These are phyloP conservation scores for Choreutis nemorana DNA, from an alignment of 2,888 invertebrate genomes.

Conservation along the genomic window DNA sequence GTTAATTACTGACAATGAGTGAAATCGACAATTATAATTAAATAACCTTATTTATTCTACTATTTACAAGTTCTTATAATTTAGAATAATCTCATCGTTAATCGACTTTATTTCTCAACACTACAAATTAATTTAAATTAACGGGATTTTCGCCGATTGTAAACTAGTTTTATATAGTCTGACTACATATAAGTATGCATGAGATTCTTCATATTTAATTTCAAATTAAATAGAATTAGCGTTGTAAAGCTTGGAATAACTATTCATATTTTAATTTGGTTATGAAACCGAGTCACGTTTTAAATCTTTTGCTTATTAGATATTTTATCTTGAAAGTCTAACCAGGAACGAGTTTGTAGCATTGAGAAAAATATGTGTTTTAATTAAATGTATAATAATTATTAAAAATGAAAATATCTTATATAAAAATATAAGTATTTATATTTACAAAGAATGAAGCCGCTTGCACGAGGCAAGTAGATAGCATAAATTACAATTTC, in stretches of 20 bases:
- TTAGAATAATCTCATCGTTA: conserved; percentile 54
- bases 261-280: no score
- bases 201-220: conserved; percentile 10
- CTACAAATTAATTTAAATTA: conserved; percentile 11
- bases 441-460: background rate
- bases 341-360: no score
- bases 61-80: conserved; percentile 3
- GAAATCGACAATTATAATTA: no score
- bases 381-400: conserved; percentile 32
- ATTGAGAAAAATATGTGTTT: conserved; percentile 39
- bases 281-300: no score
- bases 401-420: background rate
- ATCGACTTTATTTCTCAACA: conserved; percentile 35
- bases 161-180: no score
- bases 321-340: no score
- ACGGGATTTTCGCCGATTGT: conserved; percentile 3
- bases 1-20: no score
- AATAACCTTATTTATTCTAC: background rate
- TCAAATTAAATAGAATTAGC: conserved; percentile 6
- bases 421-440: background rate
- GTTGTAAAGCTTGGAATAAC: no score
- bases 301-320: no score
- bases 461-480: background rate
- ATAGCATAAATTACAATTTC: background rate
- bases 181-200: conserved; percentile 3